Evolutionary conservation across 2,888 invertebrate genomes (phyloP).

Genomic region (Onchidella celtica): DNA sequence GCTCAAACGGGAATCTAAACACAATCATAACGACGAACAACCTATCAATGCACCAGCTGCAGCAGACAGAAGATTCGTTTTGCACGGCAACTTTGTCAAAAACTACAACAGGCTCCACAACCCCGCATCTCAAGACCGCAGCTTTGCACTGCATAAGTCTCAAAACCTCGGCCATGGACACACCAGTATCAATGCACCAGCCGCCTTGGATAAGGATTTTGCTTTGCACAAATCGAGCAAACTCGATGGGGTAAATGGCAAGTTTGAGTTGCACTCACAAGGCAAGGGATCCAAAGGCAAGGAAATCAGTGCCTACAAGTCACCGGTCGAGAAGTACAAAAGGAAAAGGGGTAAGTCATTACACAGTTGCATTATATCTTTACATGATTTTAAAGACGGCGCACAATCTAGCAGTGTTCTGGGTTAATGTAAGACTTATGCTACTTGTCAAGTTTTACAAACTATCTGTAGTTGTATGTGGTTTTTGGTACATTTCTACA

Average conservation of each 20-base stretch:
- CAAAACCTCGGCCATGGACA: background rate
- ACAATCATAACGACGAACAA: background rate
- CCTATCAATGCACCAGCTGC: background rate
- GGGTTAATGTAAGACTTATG: too few relatives aligned
- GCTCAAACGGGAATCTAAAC: background rate
- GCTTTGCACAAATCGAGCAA: background rate
- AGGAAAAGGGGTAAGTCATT: slow-evolving; percentile 25
- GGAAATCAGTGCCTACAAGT: background rate
- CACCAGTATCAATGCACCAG: slow-evolving; percentile 2
- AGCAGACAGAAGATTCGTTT: background rate
- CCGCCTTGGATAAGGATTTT: background rate
- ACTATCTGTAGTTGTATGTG: too few relatives aligned
- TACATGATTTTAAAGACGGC: too few relatives aligned
- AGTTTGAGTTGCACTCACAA: background rate
- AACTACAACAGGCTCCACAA: background rate
- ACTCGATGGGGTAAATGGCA: too few relatives aligned
- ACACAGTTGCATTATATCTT: too few relatives aligned
- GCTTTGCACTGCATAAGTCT: background rate
- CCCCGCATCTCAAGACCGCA: background rate
- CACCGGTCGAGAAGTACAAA: slow-evolving; percentile 37
- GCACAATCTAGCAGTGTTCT: too few relatives aligned
- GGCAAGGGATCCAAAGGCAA: background rate
- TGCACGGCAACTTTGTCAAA: background rate
- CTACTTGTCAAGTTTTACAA: too few relatives aligned
- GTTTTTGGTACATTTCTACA: too few relatives aligned